A percentile compares a stretch with the other conserved stretches of the same genome.
These are phyloP conservation scores for Sebastes cheni DNA, from an alignment of 2,797 vertebrate genomes.

Conservation along the genomic window DNA sequence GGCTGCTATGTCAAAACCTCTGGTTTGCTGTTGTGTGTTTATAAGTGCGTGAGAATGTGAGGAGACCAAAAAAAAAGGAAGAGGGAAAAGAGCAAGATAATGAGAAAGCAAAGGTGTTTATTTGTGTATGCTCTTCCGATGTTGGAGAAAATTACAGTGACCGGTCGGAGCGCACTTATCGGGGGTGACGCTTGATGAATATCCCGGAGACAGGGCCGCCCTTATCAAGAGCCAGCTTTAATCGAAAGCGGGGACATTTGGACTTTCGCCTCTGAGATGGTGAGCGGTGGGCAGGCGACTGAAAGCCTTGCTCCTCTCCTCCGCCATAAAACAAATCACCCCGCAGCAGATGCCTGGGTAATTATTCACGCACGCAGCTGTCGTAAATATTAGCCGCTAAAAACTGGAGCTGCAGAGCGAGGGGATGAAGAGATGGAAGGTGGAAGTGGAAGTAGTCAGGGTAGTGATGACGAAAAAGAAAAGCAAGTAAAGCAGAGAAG, in stretches of 20 bases:
- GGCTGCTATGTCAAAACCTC: slow-evolving; percentile 29
- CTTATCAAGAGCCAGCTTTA: slow-evolving; percentile 78
- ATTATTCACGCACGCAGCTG: slow-evolving; percentile 80
- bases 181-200: slow-evolving; percentile 73
- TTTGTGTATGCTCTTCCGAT: slow-evolving; percentile 39
- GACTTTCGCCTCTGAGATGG: slow-evolving; percentile 61
- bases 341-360: slow-evolving; percentile 81
- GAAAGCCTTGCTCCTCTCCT: slow-evolving; percentile 51
- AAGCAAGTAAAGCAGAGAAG: slow-evolving; percentile 22
- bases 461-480: slow-evolving; percentile 6
- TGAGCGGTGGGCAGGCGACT: slow-evolving; percentile 35
- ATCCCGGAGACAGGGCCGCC: slow-evolving; percentile 71
- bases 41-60: neutral
- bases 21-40: slow-evolving; percentile 1
- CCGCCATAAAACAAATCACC: slow-evolving; percentile 80
- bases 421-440: slow-evolving; percentile 23
- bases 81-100: slow-evolving; percentile 8
- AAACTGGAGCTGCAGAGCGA: slow-evolving; percentile 18
- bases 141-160: slow-evolving; percentile 68
- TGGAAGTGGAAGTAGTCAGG: neutral
- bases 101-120: slow-evolving; percentile 34
- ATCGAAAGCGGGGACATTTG: slow-evolving; percentile 82
- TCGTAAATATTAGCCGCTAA: slow-evolving; percentile 81
- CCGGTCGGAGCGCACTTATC: slow-evolving; percentile 72
- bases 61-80: neutral